A percentile compares a stretch with the other conserved stretches of the same genome.
These are phyloP conservation scores for Thrips palmi DNA, from an alignment of 1,140 invertebrate genomes.

Conservation along the genomic window DNA sequence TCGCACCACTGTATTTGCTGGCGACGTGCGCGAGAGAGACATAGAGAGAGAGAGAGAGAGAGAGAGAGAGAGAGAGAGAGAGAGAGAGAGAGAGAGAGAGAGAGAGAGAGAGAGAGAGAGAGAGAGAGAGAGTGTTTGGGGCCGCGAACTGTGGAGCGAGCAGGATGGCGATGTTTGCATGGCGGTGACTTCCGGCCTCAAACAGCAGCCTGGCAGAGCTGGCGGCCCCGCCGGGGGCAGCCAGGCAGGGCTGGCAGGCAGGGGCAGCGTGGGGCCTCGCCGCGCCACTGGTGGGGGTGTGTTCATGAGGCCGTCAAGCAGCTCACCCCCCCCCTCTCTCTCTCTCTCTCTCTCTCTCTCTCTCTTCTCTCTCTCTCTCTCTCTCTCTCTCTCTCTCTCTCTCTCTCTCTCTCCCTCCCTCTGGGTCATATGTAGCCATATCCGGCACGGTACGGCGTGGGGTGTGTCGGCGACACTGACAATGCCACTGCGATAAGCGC, in stretches of 20 bases:
- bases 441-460: too few species aligned
- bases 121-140: too few species aligned
- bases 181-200: neutral
- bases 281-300: neutral
- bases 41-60: too few species aligned
- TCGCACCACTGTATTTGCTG: too few species aligned
- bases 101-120: too few species aligned
- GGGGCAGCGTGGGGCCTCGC: neutral
- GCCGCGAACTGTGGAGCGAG: too few species aligned
- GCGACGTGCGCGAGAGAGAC: too few species aligned
- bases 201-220: neutral
- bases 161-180: neutral
- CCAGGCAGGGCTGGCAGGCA: neutral
- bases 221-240: neutral
- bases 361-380: constrained; percentile 7
- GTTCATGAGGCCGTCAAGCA: neutral
- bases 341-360: constrained; percentile 2
- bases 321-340: neutral
- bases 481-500: too few species aligned
- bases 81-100: too few species aligned
- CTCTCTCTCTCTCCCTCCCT: constrained; percentile 2
- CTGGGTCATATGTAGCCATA: too few species aligned
- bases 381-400: neutral
- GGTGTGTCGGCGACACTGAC: too few species aligned
- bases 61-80: too few species aligned